Conservation (phyloP, 2,797 vertebrate genomes). For the Lagorchestes hirsutus region DNA sequence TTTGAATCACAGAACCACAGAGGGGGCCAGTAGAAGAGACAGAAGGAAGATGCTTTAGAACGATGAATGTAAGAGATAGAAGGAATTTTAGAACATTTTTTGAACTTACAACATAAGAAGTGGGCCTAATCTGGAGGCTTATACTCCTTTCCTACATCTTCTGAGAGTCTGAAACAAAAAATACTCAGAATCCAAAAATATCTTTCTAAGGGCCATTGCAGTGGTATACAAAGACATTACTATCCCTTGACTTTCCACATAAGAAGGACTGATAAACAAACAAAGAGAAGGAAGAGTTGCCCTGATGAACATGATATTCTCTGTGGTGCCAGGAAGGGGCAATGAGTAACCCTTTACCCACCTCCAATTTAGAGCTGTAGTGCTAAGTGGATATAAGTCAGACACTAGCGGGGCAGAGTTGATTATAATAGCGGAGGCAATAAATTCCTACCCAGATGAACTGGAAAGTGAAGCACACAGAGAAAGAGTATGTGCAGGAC, state of each 20-base stretch:
- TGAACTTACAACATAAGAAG: neutral
- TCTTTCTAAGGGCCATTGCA: neutral
- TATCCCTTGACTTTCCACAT: neutral
- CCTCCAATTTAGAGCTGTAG: neutral
- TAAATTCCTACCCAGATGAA: neutral
- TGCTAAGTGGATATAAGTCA: neutral
- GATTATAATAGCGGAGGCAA: neutral
- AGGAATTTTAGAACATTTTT: neutral
- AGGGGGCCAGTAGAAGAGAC: neutral
- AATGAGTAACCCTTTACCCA: neutral
- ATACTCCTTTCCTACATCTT: neutral
- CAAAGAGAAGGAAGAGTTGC: neutral
- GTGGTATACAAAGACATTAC: neutral
- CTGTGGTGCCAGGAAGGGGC: neutral
- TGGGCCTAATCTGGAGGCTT: neutral
- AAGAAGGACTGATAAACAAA: neutral
- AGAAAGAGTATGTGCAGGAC: neutral
- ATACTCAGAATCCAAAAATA: neutral
- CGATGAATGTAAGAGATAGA: neutral
- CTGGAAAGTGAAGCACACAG: neutral
- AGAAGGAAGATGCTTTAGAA: neutral
- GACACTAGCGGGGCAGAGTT: neutral
- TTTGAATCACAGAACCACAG: neutral
- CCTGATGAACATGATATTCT: neutral
- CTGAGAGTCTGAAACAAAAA: neutral